phyloP scores from a whole-genome alignment of 2,113 vertebrate species.

The Stomatorhinus ivindoensis region DNA sequence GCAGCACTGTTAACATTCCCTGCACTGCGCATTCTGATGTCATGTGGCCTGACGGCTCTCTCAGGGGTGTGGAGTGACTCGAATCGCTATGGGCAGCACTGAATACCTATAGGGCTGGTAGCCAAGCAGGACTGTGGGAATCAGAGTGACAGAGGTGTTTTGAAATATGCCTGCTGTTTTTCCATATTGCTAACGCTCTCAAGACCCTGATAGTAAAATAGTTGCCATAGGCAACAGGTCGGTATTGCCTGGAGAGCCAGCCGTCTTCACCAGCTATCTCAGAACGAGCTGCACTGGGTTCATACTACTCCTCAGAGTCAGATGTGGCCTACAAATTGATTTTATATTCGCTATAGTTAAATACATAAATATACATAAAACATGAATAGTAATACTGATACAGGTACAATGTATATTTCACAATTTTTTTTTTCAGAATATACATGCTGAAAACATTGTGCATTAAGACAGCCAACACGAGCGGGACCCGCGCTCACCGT shows the following conservation, averaged over 20 bases:
- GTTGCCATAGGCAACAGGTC: background rate
- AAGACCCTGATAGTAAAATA: background rate
- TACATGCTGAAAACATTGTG: background rate
- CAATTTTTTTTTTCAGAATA: background rate
- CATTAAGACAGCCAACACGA: background rate
- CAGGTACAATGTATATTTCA: background rate
- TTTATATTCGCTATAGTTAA: background rate
- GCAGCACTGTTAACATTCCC: background rate
- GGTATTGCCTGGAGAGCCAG: background rate
- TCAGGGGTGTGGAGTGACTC: background rate
- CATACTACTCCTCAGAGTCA: background rate
- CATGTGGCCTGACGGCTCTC: background rate
- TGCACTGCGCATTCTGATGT: background rate
- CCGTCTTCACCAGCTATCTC: background rate
- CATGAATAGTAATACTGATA: background rate
- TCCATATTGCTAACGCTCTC: background rate
- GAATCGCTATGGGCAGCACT: background rate
- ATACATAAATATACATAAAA: background rate
- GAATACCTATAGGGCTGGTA: background rate
- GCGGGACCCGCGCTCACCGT: slow-evolving; percentile 51
- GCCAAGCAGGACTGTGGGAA: background rate
- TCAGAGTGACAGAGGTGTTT: background rate
- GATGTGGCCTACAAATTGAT: background rate
- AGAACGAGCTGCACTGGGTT: background rate
- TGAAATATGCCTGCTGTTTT: background rate